These are phyloP conservation scores for Lates japonicus DNA, from an alignment of 2,797 vertebrate genomes.

Conservation along the genomic window DNA sequence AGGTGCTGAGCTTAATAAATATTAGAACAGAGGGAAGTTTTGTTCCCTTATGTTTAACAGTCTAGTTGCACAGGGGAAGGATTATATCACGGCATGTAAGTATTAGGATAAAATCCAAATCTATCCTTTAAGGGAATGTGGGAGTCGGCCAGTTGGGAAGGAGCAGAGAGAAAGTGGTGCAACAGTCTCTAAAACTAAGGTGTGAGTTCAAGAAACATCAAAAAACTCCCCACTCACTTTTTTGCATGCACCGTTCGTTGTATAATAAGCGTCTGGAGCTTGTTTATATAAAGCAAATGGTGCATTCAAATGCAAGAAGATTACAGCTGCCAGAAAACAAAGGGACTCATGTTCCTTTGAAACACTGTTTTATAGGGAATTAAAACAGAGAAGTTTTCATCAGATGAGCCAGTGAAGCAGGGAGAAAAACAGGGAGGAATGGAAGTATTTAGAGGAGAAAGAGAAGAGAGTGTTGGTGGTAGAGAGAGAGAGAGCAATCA, in stretches of 20 bases:
- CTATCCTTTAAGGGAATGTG: background rate
- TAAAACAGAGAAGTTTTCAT: constrained; percentile 41
- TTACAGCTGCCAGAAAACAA: constrained; percentile 62
- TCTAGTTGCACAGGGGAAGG: background rate
- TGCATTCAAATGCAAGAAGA: constrained; percentile 55
- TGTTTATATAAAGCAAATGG: constrained; percentile 60
- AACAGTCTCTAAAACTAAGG: constrained; percentile 27
- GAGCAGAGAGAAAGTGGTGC: constrained; percentile 6
- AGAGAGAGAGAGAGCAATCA: constrained; percentile 24
- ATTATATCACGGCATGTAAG: background rate
- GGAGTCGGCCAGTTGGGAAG: background rate
- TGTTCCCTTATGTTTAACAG: background rate
- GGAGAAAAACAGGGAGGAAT: constrained; percentile 14
- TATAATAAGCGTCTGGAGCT: constrained; percentile 53
- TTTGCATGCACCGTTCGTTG: constrained; percentile 1
- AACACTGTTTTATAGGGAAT: constrained; percentile 42
- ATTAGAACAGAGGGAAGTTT: background rate
- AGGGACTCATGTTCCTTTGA: constrained; percentile 44
- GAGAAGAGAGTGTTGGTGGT: background rate
- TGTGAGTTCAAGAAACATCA: constrained; percentile 20
- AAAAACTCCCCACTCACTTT: constrained; percentile 8
- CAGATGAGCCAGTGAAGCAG: constrained; percentile 41
- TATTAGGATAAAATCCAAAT: background rate
- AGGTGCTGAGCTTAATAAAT: background rate
- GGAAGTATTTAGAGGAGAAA: constrained; percentile 13